Base-by-base conservation (phyloP, 2,113 vertebrate species). In the Platysternon megacephalum region DNA sequence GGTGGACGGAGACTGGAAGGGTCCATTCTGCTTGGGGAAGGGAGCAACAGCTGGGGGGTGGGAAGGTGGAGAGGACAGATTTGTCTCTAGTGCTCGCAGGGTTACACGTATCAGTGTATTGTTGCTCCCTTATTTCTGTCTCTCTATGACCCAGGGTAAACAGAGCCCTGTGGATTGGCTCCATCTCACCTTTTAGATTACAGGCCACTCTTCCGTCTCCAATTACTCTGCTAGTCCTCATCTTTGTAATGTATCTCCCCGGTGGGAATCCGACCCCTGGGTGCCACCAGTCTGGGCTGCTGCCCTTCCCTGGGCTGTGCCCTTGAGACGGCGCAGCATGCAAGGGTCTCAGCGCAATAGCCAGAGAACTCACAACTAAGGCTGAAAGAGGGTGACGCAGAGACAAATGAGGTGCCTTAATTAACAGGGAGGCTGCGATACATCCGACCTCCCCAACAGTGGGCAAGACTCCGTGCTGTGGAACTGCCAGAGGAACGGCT, bases 231-330 rank as follows among this genome's bases (percentile, higher is more conserved):
- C 68, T 80, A 1, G 0, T 53, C 83, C 49, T 32, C 9, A 0
- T 68, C 53, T 51, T 53, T 85, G 61, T 17, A 84, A 49, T 39
- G 22, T 5, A 32, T 52, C 29, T 0, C 0, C 0, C 0, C 0
- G 2, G n/a, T 72, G 2, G 52, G 49, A 89, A 84, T 9, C 5
- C 1, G 0, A 68, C 48, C 17, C 46, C 48, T 42, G 28, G 35
- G 39, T 79, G 11, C 49, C 24, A 52, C 29, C 29, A 24, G 0
- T 0, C 80, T 12, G 46, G 9, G 2, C 28, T 17, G 24, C 42
- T 78, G 44, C 74, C 42, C 74, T 29, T 78, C 74, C 16, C 6
- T 42, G 51, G 35, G 48, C 52, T 42, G 52, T 81, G 48, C 83
- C 86, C 80, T 39, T 28, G 79, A 39, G 79, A 51, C 1, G 39